A percentile compares a stretch with the other conserved stretches of the same genome.
phyloP scores from a whole-genome alignment of 1,140 invertebrate genomes.

The Euschistus heros region DNA sequence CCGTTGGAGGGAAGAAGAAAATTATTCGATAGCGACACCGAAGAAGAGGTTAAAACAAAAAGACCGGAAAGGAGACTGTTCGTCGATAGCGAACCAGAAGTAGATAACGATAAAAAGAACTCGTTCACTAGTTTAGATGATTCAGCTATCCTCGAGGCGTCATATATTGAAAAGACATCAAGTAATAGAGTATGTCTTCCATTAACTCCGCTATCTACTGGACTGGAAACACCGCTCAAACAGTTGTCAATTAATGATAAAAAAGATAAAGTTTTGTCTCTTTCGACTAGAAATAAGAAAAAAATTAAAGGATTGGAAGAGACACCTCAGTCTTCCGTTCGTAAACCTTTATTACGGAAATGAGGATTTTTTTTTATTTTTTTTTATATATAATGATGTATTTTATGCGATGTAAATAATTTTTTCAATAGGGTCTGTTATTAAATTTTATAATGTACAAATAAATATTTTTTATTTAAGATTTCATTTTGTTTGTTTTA shows the following conservation, averaged over 20 bases:
- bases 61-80: not conserved
- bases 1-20: not conserved
- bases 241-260: not conserved
- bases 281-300: conserved; percentile 4
- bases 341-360: not conserved
- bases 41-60: not conserved
- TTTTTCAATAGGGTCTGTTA: no score
- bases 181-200: not conserved
- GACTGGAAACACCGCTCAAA: not conserved
- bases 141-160: not conserved
- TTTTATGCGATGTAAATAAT: no score
- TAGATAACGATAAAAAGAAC: not conserved
- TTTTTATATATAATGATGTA: no score
- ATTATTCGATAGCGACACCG: not conserved
- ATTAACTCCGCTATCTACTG: not conserved
- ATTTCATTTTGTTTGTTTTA: no score
- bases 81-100: not conserved
- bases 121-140: not conserved
- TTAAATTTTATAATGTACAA: no score
- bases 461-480: no score
- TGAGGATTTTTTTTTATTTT: no score
- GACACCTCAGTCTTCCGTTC: not conserved
- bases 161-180: not conserved
- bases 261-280: not conserved
- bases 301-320: not conserved